Conservation (phyloP, 2,888 invertebrate species). For the Lissonota sp. region DNA sequence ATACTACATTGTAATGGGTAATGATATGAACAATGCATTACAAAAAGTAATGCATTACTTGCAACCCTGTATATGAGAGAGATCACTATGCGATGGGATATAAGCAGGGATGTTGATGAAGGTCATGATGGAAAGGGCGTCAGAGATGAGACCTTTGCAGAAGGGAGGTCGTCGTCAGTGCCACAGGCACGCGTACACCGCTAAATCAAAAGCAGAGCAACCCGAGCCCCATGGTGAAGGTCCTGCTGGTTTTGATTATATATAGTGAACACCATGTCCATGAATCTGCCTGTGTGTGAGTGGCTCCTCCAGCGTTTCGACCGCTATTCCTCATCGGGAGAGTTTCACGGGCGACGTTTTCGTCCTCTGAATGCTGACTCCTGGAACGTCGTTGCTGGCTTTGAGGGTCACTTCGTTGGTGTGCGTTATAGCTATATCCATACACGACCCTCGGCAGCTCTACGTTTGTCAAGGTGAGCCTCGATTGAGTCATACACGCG, state of each 20-base stretch:
- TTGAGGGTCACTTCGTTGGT: conserved; percentile 35
- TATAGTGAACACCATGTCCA: conserved; percentile 9
- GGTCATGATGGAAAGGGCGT: conserved; percentile 64
- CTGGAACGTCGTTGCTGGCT: conserved; percentile 57
- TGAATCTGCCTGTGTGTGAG: not conserved
- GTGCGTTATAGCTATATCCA: conserved; percentile 37
- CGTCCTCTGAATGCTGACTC: conserved; percentile 53
- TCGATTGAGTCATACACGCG: conserved; percentile 44
- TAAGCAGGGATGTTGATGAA: conserved; percentile 39
- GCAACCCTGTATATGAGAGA: no score
- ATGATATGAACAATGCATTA: no score
- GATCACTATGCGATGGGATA: conserved; percentile 52
- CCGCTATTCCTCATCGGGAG: conserved; percentile 65
- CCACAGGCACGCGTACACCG: conserved; percentile 78
- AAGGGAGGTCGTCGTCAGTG: conserved; percentile 79
- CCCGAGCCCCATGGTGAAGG: conserved; percentile 63
- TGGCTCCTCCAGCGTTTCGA: conserved; percentile 21
- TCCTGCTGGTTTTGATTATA: conserved; percentile 27
- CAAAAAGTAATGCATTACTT: no score
- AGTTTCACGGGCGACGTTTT: conserved; percentile 49
- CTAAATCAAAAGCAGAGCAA: conserved; percentile 82
- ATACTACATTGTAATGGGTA: no score
- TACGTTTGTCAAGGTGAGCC: not conserved
- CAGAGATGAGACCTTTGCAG: conserved; percentile 69
- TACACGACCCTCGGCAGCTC: not conserved